Base-by-base conservation (phyloP, 1,140 invertebrate species). In the Drepana arcuata region DNA sequence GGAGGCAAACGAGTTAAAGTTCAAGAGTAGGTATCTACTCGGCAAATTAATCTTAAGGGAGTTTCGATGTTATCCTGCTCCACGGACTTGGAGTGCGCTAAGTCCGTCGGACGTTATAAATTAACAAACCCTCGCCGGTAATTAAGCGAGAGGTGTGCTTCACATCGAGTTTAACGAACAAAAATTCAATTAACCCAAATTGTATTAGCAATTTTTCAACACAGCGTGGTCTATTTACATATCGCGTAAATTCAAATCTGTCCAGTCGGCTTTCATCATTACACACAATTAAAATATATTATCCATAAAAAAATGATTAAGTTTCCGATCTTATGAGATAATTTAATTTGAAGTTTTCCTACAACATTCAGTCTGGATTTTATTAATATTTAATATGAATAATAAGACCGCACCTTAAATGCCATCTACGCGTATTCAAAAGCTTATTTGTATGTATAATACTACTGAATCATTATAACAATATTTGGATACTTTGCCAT, bases 21-120 rank as follows among this genome's bases (percentile, higher is more conserved):
- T 81, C 63, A 66, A 48, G 53, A 70, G 68, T n/a, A n/a, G n/a
- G 24, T 67, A 77, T 55, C 51, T 59, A 51, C 48, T 62, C 50
- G 55, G 48, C 61, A 82, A 82, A 82, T 82, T 82, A 82, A 79
- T 79, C 77, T 82, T 82, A 67, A 75, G 77, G 72, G 77, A 82
- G 72, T 78, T 78, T 71, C 68, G 70, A 74, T 72, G 75, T 73
- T 75, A 73, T 74, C 68, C 69, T 62, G 42, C 47, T 66, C 59
- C 51, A 47, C 42, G 45, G 64, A 61, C 63, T 69, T 71, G 55
- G 46, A 73, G 65, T 55, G 50, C 49, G 53, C 58, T 56, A 63
- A 63, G 63, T 68, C 63, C 55, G 56, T 61, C 60, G 56, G 54
- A 64, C 57, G 62, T 69, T 78, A 66, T 78, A 81, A 81, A 78